Evolutionary conservation across 2,113 vertebrate genomes (phyloP), one percentile per base, ranked within the genome.

Genomic region (Labeo catla): DNA sequence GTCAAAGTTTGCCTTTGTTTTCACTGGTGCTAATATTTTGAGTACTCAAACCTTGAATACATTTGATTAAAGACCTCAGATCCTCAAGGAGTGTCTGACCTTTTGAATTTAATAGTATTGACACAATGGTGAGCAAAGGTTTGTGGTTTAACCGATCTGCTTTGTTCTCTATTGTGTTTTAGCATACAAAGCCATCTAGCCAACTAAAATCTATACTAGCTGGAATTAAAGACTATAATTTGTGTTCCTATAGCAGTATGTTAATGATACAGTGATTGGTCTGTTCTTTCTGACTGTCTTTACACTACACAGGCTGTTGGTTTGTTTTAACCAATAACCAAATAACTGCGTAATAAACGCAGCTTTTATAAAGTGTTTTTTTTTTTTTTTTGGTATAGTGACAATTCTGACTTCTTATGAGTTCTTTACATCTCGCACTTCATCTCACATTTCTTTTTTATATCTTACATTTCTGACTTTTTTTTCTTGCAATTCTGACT

Each of bases 1-100:
- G 52, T 59, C 9, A 13, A 59, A 59, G 52, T 43, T 79, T 79
- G 54, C 43, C 65, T 65, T 80, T 80, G 78, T 80, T 80, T 79
- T 79, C 23, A 34, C n/a, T 50, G 80, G 47, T 81, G 15, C n/a
- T 66, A 34, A 66, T 66, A 81, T 81, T 49, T 8, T 16, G 23
- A 81, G n/a, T 81, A 34, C 43, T 49, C 65, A 1, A 23, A 15
- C 52, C n/a, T 23, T 34, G n/a, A 49, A 81, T 65, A 49, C 59
- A 28, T 49, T 19, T 28, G 39, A 63, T 19, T 47, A n/a, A 52
- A 76, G 23, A 76, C 49, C 49, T 72, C 8, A 81, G 59, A 6
- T 66, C 45, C n/a, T 81, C 79, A 59, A 43, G 13, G 16, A 57
- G 68, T 2, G 4, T 45, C 68, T 72, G 68, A 72, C 68, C 39